Conservation (phyloP, 1,140 invertebrate genomes). For the Rhagoletis pomonella region DNA sequence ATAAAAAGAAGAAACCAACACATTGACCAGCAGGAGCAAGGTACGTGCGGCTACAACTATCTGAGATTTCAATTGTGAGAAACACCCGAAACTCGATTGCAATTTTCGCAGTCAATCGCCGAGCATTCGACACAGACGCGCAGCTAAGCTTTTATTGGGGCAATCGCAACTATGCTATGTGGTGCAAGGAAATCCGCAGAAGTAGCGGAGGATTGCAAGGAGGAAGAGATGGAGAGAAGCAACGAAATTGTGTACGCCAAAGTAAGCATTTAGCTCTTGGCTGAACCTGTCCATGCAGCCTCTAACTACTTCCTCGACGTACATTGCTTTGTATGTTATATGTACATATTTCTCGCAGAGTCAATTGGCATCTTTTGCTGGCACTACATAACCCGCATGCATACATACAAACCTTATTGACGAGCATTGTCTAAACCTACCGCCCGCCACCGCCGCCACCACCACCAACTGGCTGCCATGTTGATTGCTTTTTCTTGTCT, state of each 20-base stretch:
- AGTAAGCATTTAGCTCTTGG: not conserved
- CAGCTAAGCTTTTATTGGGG: conserved; percentile 11
- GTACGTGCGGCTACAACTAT: too few relatives aligned
- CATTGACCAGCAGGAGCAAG: not conserved
- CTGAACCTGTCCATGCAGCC: not conserved
- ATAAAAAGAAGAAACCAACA: not conserved
- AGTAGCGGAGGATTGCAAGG: too few relatives aligned
- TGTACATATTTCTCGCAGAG: not conserved
- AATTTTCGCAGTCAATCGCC: conserved; percentile 29
- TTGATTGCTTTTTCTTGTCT: conserved; percentile 55
- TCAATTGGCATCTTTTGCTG: conserved; percentile 45
- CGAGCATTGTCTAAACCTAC: not conserved
- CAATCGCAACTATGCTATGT: not conserved
- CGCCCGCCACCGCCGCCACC: not conserved
- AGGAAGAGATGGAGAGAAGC: too few relatives aligned
- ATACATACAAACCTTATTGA: conserved; percentile 8
- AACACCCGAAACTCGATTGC: conserved; percentile 33
- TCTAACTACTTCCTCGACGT: not conserved
- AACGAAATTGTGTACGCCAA: not conserved
- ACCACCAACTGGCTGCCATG: not conserved
- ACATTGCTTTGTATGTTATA: too few relatives aligned
- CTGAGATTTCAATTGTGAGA: conserved; percentile 14
- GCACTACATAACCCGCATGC: not conserved
- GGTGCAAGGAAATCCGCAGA: not conserved
- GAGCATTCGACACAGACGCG: conserved; percentile 23